A percentile compares a stretch with the other conserved stretches of the same genome.
phyloP scores from a whole-genome alignment of 2,113 vertebrate species.

The Spheniscus mendiculus region DNA sequence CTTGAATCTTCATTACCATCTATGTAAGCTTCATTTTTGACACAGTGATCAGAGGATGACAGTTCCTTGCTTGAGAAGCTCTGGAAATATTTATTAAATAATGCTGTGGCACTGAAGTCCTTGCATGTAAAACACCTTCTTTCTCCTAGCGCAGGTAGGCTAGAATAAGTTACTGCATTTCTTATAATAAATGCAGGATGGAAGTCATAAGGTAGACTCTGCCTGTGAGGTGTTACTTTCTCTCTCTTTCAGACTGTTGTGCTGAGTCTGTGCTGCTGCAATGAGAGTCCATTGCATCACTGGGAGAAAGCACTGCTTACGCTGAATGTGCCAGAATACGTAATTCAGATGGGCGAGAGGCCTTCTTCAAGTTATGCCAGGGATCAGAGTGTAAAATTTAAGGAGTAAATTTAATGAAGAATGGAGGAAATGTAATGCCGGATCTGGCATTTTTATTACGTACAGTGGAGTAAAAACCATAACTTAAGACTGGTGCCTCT shows the following conservation, averaged over 20 bases:
- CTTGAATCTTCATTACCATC: background rate
- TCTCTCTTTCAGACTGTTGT: background rate
- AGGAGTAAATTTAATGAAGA: background rate
- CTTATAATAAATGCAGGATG: background rate
- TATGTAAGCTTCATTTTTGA: background rate
- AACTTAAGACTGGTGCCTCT: background rate
- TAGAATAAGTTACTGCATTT: background rate
- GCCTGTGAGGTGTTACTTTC: background rate
- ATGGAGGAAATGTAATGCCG: background rate
- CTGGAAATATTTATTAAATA: background rate
- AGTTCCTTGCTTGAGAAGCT: background rate
- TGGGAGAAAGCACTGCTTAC: background rate
- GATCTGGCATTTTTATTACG: background rate
- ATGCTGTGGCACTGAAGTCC: background rate
- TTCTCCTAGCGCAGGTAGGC: background rate
- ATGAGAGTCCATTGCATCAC: background rate
- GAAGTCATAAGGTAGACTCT: background rate
- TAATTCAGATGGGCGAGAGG: fast-evolving
- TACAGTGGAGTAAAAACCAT: background rate
- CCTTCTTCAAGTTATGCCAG: background rate
- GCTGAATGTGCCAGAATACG: background rate
- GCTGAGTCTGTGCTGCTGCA: background rate
- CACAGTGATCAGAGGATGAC: background rate
- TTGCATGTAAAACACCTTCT: background rate
- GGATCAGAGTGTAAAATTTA: background rate